Evolutionary conservation across 2,113 vertebrate genomes (phyloP), one percentile per base, ranked within the genome.

Genomic region (Ursus arctos): DNA sequence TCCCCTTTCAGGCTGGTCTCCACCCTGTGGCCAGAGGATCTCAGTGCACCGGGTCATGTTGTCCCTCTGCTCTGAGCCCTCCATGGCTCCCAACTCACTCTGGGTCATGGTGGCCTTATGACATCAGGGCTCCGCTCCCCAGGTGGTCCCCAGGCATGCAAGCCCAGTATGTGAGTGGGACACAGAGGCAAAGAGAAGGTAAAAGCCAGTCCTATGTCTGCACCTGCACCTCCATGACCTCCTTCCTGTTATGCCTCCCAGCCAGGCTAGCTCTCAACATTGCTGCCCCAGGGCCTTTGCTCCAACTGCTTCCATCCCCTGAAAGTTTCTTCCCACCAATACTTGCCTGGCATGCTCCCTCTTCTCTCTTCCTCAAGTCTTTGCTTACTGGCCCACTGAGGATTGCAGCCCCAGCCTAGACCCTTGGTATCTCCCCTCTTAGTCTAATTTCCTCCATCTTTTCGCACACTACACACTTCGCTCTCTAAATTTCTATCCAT

Each of bases 391-490:
- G 40, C 40, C 21, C 3, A 0, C n/a, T 11, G 15, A 31, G 28
- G 28, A 18, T 2, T 16, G 74, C 51, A 31, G 2, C 31, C 28
- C 63, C 8, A 24, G 90, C 67, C 65, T 43, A 2, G 43, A 12
- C 1, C 5, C 53, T 9, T 22, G 10, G 0, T 4, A 2, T 47
- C 31, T 21, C 74, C 22, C 4, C 82, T 16, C 21, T 65, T 19
- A 1, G 26, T 4, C 6, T 6, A 3, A 5, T 18, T 61, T 15
- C 80, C 80, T 33, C 87, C 18, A 9, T 43, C 57, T 47, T 53
- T 4, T 2, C 10, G 49, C 59, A 51, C 0, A 2, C 1, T 0
- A 4, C 13, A 0, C 53, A 24, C 53, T 72, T 55, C 31, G 71
- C 61, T 24, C 31, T n/a, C 81, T 4, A 13, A 26, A 7, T 28